Percentiles rank a stretch among this genome's conserved stretches.
Evolutionary conservation across 35 echinoderm and acorn worm genomes (phyloP).

Genomic region (Stichopus chloronotus): DNA sequence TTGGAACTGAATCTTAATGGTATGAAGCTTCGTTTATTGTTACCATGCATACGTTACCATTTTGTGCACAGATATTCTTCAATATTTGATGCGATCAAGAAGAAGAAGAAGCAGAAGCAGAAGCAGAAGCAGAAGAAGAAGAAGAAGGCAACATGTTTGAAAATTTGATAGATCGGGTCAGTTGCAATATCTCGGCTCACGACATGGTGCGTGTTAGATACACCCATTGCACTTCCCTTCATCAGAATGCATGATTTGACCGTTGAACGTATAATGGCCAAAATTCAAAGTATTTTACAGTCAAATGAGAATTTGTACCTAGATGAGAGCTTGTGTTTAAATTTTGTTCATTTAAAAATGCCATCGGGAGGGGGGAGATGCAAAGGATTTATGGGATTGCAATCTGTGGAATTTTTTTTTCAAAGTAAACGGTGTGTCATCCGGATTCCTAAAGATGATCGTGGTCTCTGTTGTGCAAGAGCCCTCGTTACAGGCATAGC

Average conservation of each 20-base stretch:
- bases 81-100: conserved; percentile 9
- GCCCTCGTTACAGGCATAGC: not conserved
- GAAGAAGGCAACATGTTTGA: conserved; percentile 24
- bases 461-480: conserved; percentile 40
- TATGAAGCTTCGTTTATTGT: too few relatives aligned
- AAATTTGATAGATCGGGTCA: not conserved
- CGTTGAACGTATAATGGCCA: not conserved
- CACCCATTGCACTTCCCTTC: conserved; percentile 32
- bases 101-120: too few relatives aligned
- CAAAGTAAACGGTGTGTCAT: conserved; percentile 26
- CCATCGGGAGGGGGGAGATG: not conserved
- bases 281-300: not conserved
- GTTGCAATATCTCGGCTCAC: conserved; percentile 3
- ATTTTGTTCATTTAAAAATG: not conserved
- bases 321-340: not conserved
- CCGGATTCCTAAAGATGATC: conserved; percentile 1
- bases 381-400: conserved; percentile 3
- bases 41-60: not conserved
- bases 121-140: too few relatives aligned
- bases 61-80: not conserved
- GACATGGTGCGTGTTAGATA: conserved; percentile 20
- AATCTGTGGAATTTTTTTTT: conserved; percentile 47
- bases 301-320: not conserved
- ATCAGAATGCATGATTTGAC: conserved; percentile 13
- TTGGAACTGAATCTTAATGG: too few relatives aligned